Evolutionary conservation across 2,113 vertebrate species (phyloP).

Genomic region (Thamnaconus septentrionalis): DNA sequence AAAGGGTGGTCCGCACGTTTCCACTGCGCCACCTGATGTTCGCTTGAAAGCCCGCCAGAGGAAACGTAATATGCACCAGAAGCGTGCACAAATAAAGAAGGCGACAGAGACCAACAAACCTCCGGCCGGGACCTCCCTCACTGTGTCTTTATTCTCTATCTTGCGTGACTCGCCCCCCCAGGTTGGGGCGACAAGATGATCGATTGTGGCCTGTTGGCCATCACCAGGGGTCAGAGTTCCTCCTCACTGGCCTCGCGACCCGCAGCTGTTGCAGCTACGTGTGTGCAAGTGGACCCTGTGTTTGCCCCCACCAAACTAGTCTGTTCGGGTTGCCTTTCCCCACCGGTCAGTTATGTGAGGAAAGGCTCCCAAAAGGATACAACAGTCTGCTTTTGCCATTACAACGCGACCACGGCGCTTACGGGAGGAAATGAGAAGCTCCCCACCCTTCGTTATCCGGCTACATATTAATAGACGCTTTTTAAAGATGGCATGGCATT

Average conservation of each 20-base stretch:
- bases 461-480: too few relatives aligned
- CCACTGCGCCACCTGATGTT: constrained; percentile 6
- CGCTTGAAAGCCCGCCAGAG: constrained; percentile 32
- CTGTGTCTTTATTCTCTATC: background rate
- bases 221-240: constrained; percentile 37
- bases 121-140: constrained; percentile 24
- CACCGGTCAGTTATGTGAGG: background rate
- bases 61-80: constrained; percentile 54
- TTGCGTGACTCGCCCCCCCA: background rate
- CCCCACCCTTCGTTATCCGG: too few relatives aligned
- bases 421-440: too few relatives aligned
- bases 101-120: constrained; percentile 42
- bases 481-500: too few relatives aligned
- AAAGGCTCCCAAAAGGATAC: background rate
- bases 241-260: background rate
- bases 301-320: constrained; percentile 25
- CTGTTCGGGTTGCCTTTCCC: constrained; percentile 6
- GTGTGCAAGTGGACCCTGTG: constrained; percentile 6
- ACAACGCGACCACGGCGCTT: background rate
- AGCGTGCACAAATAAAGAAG: constrained; percentile 31
- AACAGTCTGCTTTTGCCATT: background rate
- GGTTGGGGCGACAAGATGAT: constrained; percentile 30
- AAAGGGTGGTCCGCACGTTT: too few relatives aligned
- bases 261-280: constrained; percentile 28
- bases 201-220: background rate